phyloP scores from a whole-genome alignment of 2,888 invertebrate species.

The Eupithecia subfuscata region DNA sequence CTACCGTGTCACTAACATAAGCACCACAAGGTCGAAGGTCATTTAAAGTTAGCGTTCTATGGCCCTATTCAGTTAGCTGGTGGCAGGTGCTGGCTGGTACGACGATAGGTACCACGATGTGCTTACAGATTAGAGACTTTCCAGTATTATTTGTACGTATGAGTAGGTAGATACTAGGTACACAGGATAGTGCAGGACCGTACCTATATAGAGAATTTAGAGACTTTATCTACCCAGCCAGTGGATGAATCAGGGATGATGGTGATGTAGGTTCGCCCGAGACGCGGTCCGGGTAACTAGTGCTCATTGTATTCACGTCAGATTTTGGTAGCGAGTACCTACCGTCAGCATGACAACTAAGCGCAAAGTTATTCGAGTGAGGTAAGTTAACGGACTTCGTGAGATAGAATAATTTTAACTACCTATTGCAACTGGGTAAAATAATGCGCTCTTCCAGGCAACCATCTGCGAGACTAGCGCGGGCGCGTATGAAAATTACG shows the following conservation, averaged over 20 bases:
- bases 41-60: slow-evolving; percentile 44
- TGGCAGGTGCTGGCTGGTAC: slow-evolving; percentile 35
- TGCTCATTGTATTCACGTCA: too few species aligned
- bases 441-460: too few species aligned
- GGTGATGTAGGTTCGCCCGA: not conserved
- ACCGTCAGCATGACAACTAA: too few species aligned
- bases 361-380: too few species aligned
- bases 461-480: too few species aligned
- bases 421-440: too few species aligned
- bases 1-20: slow-evolving; percentile 45
- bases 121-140: slow-evolving; percentile 33
- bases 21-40: slow-evolving; percentile 65
- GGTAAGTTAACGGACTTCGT: too few species aligned
- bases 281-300: too few species aligned
- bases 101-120: slow-evolving; percentile 34
- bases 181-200: not conserved
- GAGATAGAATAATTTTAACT: too few species aligned
- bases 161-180: not conserved
- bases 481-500: too few species aligned
- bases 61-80: slow-evolving; percentile 29
- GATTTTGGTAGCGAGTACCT: too few species aligned
- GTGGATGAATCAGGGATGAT: not conserved
- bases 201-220: not conserved
- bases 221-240: not conserved
- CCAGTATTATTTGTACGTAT: not conserved